Evolutionary conservation across 2,113 vertebrate species (phyloP).

Genomic region (Amblyornis subalaris): DNA sequence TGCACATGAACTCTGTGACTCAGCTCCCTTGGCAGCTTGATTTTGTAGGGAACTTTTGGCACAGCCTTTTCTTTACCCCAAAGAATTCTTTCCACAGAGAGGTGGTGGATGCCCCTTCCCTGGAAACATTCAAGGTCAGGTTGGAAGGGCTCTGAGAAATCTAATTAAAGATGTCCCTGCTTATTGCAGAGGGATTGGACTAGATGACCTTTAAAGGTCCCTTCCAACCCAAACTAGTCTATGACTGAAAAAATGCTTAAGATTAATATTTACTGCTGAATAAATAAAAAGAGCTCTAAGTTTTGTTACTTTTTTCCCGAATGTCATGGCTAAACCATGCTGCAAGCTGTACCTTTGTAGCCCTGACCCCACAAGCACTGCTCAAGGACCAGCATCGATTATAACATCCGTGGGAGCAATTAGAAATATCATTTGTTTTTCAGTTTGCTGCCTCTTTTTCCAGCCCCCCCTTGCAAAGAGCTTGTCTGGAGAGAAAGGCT

Average conservation of each 20-base stretch:
- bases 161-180: not conserved
- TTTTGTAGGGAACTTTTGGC: not conserved
- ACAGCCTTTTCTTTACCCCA: not conserved
- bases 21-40: not conserved
- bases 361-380: not conserved
- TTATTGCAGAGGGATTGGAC: not conserved
- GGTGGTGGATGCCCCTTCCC: not conserved
- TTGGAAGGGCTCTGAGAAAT: not conserved
- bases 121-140: not conserved
- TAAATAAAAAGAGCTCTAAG: not conserved
- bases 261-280: constrained; percentile 16
- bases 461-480: not conserved
- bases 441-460: not conserved
- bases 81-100: not conserved
- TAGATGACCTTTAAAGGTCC: not conserved
- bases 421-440: not conserved
- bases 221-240: not conserved
- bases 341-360: not conserved
- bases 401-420: not conserved
- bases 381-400: not conserved
- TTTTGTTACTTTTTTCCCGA: not conserved
- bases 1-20: not conserved
- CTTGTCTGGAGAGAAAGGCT: not conserved
- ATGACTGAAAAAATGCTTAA: not conserved
- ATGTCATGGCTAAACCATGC: not conserved